Percentiles rank a stretch among this genome's conserved stretches.
Evolutionary conservation across 2,113 vertebrate genomes (phyloP).

Genomic region (Ranitomeya imitator): DNA sequence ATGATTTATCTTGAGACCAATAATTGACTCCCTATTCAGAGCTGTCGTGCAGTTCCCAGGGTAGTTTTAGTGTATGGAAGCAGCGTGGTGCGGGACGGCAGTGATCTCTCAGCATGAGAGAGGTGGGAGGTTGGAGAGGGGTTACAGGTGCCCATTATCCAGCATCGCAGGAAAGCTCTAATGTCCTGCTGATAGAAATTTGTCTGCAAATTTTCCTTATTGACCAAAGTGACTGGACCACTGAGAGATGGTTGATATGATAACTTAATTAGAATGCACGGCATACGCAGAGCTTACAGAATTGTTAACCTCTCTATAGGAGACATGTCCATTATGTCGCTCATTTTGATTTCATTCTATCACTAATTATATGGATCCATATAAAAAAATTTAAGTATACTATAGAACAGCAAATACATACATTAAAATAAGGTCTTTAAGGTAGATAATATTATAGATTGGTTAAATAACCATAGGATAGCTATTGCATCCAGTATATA

Average conservation of each 20-base stretch:
- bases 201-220: constrained; percentile 84
- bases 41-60: constrained; percentile 16
- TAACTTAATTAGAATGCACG: constrained; percentile 88
- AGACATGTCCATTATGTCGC: constrained; percentile 65
- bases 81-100: constrained; percentile 64
- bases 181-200: constrained; percentile 93
- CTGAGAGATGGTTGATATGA: constrained; percentile 83
- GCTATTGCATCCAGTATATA: no score
- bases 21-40: constrained; percentile 60
- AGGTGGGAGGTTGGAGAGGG: constrained; percentile 72
- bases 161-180: constrained; percentile 74
- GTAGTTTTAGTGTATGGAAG: constrained; percentile 19
- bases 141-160: constrained; percentile 87
- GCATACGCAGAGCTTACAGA: constrained; percentile 70
- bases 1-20: constrained; percentile 55
- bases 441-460: neutral
- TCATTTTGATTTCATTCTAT: constrained; percentile 50
- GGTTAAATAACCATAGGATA: no score
- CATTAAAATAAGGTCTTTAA: neutral
- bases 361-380: neutral
- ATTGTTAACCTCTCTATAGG: constrained; percentile 78
- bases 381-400: neutral
- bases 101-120: constrained; percentile 67
- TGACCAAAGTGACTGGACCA: constrained; percentile 78
- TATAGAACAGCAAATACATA: neutral